phyloP scores from a whole-genome alignment of 2,113 vertebrate species.

The Thomomys bottae region DNA sequence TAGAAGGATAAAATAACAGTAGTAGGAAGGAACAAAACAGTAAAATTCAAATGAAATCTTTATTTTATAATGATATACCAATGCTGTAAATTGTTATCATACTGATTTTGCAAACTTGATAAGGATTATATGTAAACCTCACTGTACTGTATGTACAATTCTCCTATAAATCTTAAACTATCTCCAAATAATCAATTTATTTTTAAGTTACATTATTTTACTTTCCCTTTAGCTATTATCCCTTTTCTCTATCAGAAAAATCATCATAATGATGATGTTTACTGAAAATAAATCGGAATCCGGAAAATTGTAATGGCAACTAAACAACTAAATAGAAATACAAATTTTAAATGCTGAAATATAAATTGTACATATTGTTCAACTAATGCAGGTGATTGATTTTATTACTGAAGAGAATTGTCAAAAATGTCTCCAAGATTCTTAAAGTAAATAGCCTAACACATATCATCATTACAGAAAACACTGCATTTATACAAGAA shows the following conservation, averaged over 20 bases:
- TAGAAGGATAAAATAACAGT: not conserved
- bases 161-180: slow-evolving; percentile 39
- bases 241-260: not conserved
- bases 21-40: not conserved
- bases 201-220: not conserved
- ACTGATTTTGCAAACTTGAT: not conserved
- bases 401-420: not conserved
- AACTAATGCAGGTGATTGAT: not conserved
- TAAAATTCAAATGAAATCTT: slow-evolving; percentile 46
- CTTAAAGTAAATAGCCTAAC: not conserved
- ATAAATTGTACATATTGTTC: not conserved
- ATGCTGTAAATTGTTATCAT: too few species aligned
- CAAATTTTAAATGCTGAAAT: not conserved
- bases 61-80: not conserved
- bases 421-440: slow-evolving; percentile 9
- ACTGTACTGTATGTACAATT: not conserved
- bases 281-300: slow-evolving; percentile 36
- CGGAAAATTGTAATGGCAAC: slow-evolving; percentile 29
- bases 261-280: not conserved
- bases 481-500: not conserved
- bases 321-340: slow-evolving; percentile 21
- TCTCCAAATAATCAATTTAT: not conserved
- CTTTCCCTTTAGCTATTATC: not conserved
- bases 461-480: slow-evolving; percentile 38
- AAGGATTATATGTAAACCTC: not conserved